phyloP scores from a whole-genome alignment of 1,140 invertebrate genomes.

The Periplaneta americana region DNA sequence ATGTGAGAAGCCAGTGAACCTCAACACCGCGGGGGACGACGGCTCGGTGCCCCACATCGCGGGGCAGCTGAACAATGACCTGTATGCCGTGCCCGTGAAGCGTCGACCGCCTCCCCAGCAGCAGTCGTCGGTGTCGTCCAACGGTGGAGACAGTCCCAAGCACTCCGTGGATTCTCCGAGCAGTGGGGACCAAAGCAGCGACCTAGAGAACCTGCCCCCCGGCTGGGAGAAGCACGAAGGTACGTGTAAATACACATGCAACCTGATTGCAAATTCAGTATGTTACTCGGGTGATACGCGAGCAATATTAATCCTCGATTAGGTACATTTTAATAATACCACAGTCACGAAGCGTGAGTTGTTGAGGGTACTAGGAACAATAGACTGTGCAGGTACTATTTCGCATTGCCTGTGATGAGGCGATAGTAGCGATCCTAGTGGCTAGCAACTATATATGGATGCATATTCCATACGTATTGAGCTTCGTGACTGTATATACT shows the following conservation, averaged over 20 bases:
- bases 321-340: too few relatives aligned
- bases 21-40: background rate
- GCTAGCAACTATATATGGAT: too few relatives aligned
- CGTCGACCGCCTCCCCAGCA: conserved; percentile 37
- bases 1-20: conserved; percentile 2
- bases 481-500: too few relatives aligned
- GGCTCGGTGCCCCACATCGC: conserved; percentile 56
- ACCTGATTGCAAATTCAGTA: background rate
- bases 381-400: too few relatives aligned
- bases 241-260: conserved; percentile 31
- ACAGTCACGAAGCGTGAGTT: too few relatives aligned
- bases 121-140: background rate
- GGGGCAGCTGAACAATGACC: conserved; percentile 63
- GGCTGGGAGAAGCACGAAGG: conserved; percentile 95
- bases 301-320: too few relatives aligned
- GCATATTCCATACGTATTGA: too few relatives aligned
- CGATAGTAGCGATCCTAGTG: too few relatives aligned
- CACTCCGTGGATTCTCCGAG: background rate
- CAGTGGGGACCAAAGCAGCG: conserved; percentile 22
- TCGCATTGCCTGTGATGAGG: too few relatives aligned
- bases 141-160: background rate
- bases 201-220: conserved; percentile 57
- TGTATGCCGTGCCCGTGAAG: conserved; percentile 71
- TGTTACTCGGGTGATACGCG: too few relatives aligned
- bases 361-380: too few relatives aligned